phyloP scores from a whole-genome alignment of 2,888 invertebrate genomes.

The Diarsia mendica region DNA sequence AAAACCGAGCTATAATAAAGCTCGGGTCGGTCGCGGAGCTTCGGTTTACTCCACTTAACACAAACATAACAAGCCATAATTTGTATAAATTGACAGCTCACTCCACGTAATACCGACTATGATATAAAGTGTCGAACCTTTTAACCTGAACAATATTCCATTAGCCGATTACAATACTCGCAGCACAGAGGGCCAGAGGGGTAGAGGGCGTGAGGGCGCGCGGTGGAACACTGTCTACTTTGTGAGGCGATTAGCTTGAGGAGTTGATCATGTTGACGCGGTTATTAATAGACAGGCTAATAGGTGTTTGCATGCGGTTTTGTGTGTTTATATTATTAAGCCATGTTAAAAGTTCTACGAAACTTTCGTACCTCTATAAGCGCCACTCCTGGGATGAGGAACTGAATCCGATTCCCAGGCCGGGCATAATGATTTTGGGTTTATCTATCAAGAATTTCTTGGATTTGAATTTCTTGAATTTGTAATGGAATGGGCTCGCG shows the following conservation, averaged over 20 bases:
- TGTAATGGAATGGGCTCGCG: no score
- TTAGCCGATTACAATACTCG: conserved; percentile 38
- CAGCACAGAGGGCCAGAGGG: not conserved
- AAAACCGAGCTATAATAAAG: not conserved
- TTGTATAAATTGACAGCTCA: conserved; percentile 13
- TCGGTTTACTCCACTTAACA: not conserved
- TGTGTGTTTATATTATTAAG: not conserved
- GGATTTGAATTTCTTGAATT: not conserved
- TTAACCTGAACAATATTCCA: conserved; percentile 36
- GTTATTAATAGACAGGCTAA: not conserved
- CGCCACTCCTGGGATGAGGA: no score
- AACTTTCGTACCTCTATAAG: not conserved
- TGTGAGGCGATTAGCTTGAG: conserved; percentile 18
- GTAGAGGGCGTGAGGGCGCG: not conserved
- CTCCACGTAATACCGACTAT: not conserved
- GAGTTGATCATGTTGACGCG: conserved; percentile 20
- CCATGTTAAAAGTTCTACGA: not conserved
- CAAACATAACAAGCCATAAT: conserved; percentile 2
- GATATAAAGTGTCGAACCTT: conserved; percentile 21
- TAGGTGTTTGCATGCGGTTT: not conserved
- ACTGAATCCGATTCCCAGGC: not conserved
- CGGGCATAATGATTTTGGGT: not conserved
- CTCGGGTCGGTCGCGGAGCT: not conserved
- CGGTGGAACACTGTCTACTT: conserved; percentile 11
- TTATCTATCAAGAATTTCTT: not conserved